Conservation (phyloP, 2,888 invertebrate species). For the Drosophila falleni region DNA sequence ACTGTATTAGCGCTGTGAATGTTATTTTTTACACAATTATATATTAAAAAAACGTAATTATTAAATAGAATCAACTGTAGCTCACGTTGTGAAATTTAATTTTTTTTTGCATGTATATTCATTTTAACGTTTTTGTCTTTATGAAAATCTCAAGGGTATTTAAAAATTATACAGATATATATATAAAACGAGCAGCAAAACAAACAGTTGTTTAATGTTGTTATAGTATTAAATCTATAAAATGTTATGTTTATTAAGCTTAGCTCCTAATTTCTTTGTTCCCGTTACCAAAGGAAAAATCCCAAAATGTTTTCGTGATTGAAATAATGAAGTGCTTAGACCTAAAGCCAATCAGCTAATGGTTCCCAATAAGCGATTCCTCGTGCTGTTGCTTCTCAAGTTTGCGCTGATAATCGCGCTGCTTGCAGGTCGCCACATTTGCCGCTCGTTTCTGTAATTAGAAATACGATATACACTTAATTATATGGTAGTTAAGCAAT, state of each 20-base stretch:
- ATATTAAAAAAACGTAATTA: slow-evolving; percentile 8
- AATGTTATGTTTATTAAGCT: slow-evolving; percentile 28
- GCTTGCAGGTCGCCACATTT: slow-evolving; percentile 83
- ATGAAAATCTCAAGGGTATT: slow-evolving; percentile 45
- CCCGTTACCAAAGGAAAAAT: slow-evolving; percentile 25
- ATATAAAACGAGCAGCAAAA: not conserved
- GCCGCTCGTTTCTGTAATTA: slow-evolving; percentile 83
- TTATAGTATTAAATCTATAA: slow-evolving; percentile 8
- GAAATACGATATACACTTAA: slow-evolving; percentile 26
- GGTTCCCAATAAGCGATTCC: slow-evolving; percentile 83
- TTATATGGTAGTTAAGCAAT: slow-evolving; percentile 21
- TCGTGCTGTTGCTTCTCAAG: slow-evolving; percentile 84
- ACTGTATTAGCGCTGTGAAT: slow-evolving; percentile 45
- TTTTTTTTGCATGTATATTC: slow-evolving; percentile 36
- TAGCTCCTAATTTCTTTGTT: slow-evolving; percentile 6
- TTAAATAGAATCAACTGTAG: slow-evolving; percentile 11
- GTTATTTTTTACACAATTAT: slow-evolving; percentile 17
- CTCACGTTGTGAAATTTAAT: slow-evolving; percentile 1
- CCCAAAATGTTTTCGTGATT: slow-evolving; percentile 12
- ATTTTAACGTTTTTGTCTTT: slow-evolving; percentile 14
- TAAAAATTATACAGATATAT: slow-evolving; percentile 19
- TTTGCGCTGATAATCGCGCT: slow-evolving; percentile 83
- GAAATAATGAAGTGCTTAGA: slow-evolving; percentile 9
- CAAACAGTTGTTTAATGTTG: slow-evolving; percentile 8
- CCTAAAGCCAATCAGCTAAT: slow-evolving; percentile 29